Percentiles rank a stretch among this genome's conserved stretches.
Conservation (phyloP, 1,140 invertebrate genomes). For the Archivesica marissinica region DNA sequence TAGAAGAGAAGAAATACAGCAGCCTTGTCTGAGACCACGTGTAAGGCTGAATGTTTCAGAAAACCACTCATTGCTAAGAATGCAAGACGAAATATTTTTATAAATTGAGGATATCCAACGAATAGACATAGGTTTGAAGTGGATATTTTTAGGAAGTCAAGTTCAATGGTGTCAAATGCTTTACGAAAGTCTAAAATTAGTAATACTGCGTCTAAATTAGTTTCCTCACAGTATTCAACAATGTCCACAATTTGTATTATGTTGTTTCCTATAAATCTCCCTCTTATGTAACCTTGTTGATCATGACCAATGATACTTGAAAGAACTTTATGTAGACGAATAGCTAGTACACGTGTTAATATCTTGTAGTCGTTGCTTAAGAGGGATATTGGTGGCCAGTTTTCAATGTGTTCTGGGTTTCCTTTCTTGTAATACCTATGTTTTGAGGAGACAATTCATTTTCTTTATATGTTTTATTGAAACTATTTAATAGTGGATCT, state of each 20-base stretch:
- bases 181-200: too few species aligned
- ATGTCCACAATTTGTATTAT: too few species aligned
- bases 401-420: too few species aligned
- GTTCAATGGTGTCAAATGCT: neutral
- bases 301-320: neutral
- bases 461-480: neutral
- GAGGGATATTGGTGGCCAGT: neutral
- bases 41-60: neutral
- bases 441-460: neutral
- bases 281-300: neutral
- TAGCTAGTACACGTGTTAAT: neutral
- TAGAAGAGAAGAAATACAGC: too few species aligned
- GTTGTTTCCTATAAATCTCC: neutral
- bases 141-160: neutral
- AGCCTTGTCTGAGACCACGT: neutral
- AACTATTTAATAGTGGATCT: neutral
- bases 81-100: neutral
- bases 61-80: too few species aligned
- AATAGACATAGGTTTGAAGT: neutral
- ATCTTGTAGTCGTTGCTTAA: neutral
- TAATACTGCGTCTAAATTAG: too few species aligned
- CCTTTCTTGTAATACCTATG: neutral
- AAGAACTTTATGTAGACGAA: neutral
- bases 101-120: neutral
- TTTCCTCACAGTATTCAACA: too few species aligned